A percentile compares a stretch with the other conserved stretches of the same genome.
Conservation (phyloP, 1,140 invertebrate genomes). For the Hesperophylax magnus region DNA sequence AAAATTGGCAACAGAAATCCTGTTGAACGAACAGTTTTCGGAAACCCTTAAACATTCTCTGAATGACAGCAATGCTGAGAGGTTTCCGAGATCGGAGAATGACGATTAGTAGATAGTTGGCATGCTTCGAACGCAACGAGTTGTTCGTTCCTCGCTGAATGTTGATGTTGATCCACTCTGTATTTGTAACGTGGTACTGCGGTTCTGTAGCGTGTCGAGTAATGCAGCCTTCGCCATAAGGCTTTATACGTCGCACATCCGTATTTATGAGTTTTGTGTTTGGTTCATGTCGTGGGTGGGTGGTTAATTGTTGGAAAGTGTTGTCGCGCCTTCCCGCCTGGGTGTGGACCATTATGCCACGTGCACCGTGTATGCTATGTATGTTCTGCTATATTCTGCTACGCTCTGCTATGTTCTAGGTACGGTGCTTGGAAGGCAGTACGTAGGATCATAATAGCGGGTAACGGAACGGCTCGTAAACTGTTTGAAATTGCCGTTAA, state of each 20-base stretch:
- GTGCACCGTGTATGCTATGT: not conserved
- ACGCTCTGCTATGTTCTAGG: no score
- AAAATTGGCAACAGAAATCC: no score
- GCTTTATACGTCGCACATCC: not conserved
- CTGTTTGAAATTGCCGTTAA: constrained; percentile 49
- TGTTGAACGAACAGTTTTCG: no score
- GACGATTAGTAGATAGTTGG: no score
- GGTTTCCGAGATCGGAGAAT: no score
- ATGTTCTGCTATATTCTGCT: no score
- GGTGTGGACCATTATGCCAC: constrained; percentile 6
- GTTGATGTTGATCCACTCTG: no score
- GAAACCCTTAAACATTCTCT: no score
- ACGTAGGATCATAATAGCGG: constrained; percentile 30
- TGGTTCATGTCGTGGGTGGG: constrained; percentile 40
- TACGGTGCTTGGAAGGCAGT: not conserved
- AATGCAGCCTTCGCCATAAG: constrained; percentile 28
- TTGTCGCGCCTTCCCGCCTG: constrained; percentile 39
- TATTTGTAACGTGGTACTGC: not conserved
- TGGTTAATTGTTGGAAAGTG: constrained; percentile 53
- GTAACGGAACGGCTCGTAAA: constrained; percentile 43
- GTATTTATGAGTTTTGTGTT: constrained; percentile 39
- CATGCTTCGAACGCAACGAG: no score
- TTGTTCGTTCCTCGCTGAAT: no score
- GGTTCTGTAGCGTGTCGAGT: not conserved
- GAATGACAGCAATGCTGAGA: no score